Base-by-base conservation (phyloP, 1,140 invertebrate species). In the Triops cancriformis region DNA sequence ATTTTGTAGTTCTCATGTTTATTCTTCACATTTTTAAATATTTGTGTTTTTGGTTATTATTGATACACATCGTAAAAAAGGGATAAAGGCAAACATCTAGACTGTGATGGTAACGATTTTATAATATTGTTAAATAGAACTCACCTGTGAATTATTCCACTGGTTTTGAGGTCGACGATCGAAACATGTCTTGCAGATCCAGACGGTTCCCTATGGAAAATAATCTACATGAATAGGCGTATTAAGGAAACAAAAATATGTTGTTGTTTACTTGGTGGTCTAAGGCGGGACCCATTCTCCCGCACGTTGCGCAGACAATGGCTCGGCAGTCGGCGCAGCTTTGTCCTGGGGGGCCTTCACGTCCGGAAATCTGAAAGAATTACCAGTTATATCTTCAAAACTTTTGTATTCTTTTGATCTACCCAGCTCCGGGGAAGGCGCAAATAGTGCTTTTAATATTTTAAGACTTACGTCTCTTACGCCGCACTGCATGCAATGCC, bases 261-360 rank as follows among this genome's bases (percentile, higher is more conserved):
- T n/a, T 7, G 73, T 74, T 28, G 7, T 26, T 74, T 74, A 41
- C 26, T 74, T 74, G 73, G 31, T 74, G 42, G 73, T 81, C 80
- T 27, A 79, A 79, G 75, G 81, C 79, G 28, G 79, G 79, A 72
- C 80, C 79, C 77, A 82, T 80, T 79, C 80, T 79, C 23, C 80
- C 83, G 78, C 82, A 82, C 28, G 79, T 28, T 23, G 80, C 77
- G 75, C 81, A 81, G 41, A 82, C 80, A 43, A 82, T 75, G 1
- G 73, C 79, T 77, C 80, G 79, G 76, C 82, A 83, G 31, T 82
- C 82, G 14, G 79, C 77, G 77, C 82, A 83, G 45, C 81, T 79
- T 77, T 81, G 82, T 43, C 81, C 81, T 9, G 81, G 81, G n/a
- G 79, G 80, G 26, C 81, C 82, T 37, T 82, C 81, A 2, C 81